Evolutionary conservation across 2,888 invertebrate species (phyloP).

Genomic region (Synergus laeviventris): DNA sequence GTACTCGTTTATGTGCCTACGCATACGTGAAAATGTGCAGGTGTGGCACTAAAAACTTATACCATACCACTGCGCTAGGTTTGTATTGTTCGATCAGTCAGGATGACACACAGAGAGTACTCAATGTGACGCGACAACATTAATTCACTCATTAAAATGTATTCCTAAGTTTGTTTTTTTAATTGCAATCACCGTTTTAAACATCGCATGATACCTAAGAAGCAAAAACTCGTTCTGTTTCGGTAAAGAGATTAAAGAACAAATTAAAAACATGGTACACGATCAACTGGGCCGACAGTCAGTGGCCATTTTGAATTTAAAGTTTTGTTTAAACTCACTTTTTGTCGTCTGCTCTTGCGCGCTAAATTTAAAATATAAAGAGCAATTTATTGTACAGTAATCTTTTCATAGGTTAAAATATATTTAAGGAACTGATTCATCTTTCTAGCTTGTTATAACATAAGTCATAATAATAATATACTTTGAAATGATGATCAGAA

Average conservation of each 20-base stretch:
- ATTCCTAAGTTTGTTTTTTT: neutral
- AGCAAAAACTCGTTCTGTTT: neutral
- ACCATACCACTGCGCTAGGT: neutral
- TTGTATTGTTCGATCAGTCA: neutral
- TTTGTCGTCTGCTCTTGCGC: slow-evolving; percentile 15
- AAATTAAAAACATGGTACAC: slow-evolving; percentile 11
- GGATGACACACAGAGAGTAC: slow-evolving; percentile 24
- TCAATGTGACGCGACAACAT: neutral
- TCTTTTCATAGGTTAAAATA: neutral
- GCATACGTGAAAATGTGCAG: slow-evolving; percentile 35
- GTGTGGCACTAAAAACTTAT: slow-evolving; percentile 33
- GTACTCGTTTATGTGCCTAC: slow-evolving; percentile 22
- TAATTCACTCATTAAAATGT: neutral
- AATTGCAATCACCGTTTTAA: neutral
- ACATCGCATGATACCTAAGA: neutral
- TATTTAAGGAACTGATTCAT: neutral
- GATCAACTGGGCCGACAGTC: neutral
- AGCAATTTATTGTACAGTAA: neutral
- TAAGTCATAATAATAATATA: neutral
- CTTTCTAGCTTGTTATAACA: neutral
- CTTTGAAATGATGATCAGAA: neutral
- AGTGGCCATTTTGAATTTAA: slow-evolving; percentile 29
- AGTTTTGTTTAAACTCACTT: neutral
- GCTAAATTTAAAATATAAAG: slow-evolving; percentile 30
- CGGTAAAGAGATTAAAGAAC: slow-evolving; percentile 19